Base-by-base conservation (phyloP, 2,113 vertebrate genomes). In the Cricetomys ansorgei region DNA sequence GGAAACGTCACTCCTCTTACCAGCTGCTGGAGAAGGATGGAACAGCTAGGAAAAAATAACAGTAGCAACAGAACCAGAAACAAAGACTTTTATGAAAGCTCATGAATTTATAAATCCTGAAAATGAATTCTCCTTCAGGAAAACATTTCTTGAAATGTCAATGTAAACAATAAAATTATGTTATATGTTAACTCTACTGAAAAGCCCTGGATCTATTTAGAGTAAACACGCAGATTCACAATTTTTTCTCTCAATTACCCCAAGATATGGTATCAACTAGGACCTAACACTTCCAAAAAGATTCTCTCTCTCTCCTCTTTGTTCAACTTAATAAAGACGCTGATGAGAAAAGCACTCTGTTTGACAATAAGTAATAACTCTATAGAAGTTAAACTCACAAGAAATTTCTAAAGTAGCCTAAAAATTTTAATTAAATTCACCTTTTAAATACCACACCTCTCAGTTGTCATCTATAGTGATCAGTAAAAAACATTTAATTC, bases 321-420 rank as follows among this genome's bases (percentile, higher is more conserved):
- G n/a, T 37, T 93, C 73, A 83, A n/a, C 65, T 89, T 85, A 87
- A 40, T 64, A 94, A 89, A 81, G 62, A 84, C 62, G 91, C 9
- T 53, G 67, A 16, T 0, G 7, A 25, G n/a, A 75, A 21, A 72
- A n/a, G 19, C 37, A 79, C 55, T 69, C 69, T 67, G 16, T 69
- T 94, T 81, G 93, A 96, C 23, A 79, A 45, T 27, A 65, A 92
- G 73, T 31, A 92, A 17, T 67, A 45, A 23, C 53, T 96, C 62
- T 87, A 7, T 75, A 84, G 43, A 94, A 96, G 87, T 84, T 87
- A 92, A 96, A 92, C 29, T 84, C 88, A 90, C 17, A 92, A 90
- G 34, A 17, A 84, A 45, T 69, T 55, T 95, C 77, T 73, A 91
- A 95, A 88, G 64, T 62, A 62, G 85, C 69, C 91, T 73, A 29